Evolutionary conservation across 1,140 invertebrate species (phyloP).

Genomic region (Cotesia typhae): DNA sequence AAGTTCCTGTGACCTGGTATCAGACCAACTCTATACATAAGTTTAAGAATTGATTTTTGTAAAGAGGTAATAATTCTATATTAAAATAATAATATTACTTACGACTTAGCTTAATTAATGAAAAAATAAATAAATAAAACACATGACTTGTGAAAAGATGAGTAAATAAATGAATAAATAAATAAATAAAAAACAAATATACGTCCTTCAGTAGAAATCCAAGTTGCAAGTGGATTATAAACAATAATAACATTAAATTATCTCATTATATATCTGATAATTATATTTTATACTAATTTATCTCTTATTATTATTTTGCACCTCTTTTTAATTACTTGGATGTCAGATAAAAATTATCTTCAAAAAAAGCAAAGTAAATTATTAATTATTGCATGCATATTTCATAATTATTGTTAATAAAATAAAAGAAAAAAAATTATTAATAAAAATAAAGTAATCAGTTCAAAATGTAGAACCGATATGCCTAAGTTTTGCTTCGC

Average conservation of each 20-base stretch:
- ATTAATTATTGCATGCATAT: slow-evolving; percentile 18
- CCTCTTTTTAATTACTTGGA: too few relatives aligned
- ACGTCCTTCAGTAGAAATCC: slow-evolving; percentile 45
- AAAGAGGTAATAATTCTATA: slow-evolving; percentile 44
- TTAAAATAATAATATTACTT: slow-evolving; percentile 37
- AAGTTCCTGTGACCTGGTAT: slow-evolving; percentile 39
- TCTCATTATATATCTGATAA: not conserved
- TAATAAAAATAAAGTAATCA: slow-evolving; percentile 23
- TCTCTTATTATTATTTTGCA: not conserved
- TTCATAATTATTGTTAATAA: not conserved
- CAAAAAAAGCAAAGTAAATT: not conserved
- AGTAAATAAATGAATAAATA: slow-evolving; percentile 23
- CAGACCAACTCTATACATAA: slow-evolving; percentile 37
- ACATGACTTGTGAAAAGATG: slow-evolving; percentile 30
- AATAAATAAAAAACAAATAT: slow-evolving; percentile 38
- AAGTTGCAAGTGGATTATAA: slow-evolving; percentile 35
- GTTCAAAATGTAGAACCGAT: slow-evolving; percentile 29
- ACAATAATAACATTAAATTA: slow-evolving; percentile 9
- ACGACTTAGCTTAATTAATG: slow-evolving; percentile 39
- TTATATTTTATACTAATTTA: slow-evolving; percentile 17
- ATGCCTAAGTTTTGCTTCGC: slow-evolving; percentile 29
- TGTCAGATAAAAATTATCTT: not conserved
- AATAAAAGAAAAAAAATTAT: slow-evolving; percentile 22
- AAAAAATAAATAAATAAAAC: slow-evolving; percentile 11
- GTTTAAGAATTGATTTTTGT: slow-evolving; percentile 48